Percentiles rank a stretch among this genome's conserved stretches.
These are phyloP conservation scores for Cyrtonyx montezumae DNA, from an alignment of 2,113 vertebrate genomes.

Conservation along the genomic window DNA sequence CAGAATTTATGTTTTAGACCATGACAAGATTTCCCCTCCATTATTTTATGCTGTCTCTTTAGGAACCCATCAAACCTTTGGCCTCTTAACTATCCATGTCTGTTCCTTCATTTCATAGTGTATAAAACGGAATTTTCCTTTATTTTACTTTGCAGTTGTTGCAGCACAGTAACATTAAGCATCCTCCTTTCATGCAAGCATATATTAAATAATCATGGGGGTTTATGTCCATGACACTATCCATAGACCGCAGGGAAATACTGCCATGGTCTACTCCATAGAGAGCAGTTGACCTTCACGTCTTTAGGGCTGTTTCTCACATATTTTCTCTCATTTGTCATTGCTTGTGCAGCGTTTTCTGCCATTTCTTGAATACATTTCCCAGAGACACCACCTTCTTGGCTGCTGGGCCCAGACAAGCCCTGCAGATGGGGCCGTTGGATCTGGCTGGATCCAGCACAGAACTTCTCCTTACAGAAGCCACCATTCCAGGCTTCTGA, in stretches of 20 bases:
- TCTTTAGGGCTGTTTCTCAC: not conserved
- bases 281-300: not conserved
- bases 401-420: not conserved
- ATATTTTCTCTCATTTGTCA: not conserved
- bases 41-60: not conserved
- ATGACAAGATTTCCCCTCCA: not conserved
- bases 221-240: not conserved
- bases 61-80: not conserved
- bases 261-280: not conserved
- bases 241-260: not conserved
- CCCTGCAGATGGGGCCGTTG: not conserved
- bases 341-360: not conserved
- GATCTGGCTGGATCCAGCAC: not conserved
- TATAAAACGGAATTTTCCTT: not conserved
- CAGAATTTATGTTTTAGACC: not conserved
- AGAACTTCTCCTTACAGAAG: not conserved
- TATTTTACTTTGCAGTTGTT: not conserved
- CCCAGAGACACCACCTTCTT: not conserved
- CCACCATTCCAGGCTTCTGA: not conserved
- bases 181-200: not conserved
- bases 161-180: not conserved
- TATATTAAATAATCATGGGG: not conserved
- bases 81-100: not conserved
- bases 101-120: not conserved
- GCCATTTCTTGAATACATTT: not conserved